These are phyloP conservation scores for Neolamprologus modestus DNA, from an alignment of 2,113 vertebrate species.

Conservation along the genomic window DNA sequence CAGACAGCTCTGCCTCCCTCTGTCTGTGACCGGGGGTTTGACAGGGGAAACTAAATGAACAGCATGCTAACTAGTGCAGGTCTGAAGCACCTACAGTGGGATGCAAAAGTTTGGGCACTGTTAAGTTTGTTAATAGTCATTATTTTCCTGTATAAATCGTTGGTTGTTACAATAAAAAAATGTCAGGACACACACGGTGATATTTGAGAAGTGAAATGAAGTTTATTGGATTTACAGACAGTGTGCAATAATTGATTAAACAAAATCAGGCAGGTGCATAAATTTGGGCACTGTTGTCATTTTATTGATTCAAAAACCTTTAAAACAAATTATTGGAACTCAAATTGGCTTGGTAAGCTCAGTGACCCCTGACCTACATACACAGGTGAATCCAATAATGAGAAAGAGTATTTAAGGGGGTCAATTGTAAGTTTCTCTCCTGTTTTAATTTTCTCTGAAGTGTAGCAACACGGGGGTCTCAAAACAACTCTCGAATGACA, in stretches of 20 bases:
- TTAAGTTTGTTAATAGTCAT: background rate
- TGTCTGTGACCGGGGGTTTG: background rate
- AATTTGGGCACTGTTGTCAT: background rate
- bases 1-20: background rate
- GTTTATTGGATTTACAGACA: background rate
- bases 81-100: background rate
- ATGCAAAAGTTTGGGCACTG: rapidly evolving
- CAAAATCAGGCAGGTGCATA: background rate
- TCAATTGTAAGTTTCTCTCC: background rate
- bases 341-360: background rate
- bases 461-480: background rate
- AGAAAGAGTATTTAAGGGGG: background rate
- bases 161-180: background rate
- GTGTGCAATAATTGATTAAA: background rate
- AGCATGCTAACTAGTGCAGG: background rate
- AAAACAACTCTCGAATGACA: background rate
- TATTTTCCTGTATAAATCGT: background rate
- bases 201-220: background rate
- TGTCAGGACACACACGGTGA: background rate
- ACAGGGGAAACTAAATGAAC: background rate
- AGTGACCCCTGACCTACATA: background rate
- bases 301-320: background rate
- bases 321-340: background rate
- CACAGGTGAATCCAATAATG: background rate
- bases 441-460: background rate